A percentile compares a stretch with the other conserved stretches of the same genome.
These are phyloP conservation scores for Zaprionus gabonicus DNA, from an alignment of 1,140 invertebrate species.

Conservation along the genomic window DNA sequence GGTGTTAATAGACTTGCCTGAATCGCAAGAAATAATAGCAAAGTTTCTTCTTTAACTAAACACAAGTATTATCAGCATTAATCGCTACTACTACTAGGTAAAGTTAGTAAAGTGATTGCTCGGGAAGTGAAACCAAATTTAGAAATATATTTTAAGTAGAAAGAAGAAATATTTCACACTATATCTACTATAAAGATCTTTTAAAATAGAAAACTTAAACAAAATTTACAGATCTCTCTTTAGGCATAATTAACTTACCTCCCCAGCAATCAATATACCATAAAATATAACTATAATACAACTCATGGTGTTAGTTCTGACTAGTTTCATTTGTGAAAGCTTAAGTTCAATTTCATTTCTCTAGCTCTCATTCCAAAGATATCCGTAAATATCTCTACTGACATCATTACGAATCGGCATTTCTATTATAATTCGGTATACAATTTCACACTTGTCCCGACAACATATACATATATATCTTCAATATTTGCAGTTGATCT, in stretches of 20 bases:
- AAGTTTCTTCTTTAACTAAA: not conserved
- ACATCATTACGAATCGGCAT: constrained; percentile 9
- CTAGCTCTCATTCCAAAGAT: too few species aligned
- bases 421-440: constrained; percentile 16
- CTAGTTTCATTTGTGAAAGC: not conserved
- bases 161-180: too few species aligned
- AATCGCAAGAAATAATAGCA: not conserved
- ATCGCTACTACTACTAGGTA: not conserved
- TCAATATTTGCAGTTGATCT: constrained; percentile 37
- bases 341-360: not conserved
- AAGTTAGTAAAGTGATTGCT: not conserved
- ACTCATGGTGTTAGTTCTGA: constrained; percentile 11
- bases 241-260: not conserved
- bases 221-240: not conserved
- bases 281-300: not conserved
- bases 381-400: constrained; percentile 1
- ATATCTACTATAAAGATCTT: too few species aligned
- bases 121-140: not conserved
- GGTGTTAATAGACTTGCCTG: constrained; percentile 27
- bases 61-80: constrained; percentile 36
- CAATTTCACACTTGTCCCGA: constrained; percentile 18
- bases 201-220: not conserved
- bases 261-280: not conserved
- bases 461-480: not conserved
- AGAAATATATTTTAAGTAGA: not conserved